Evolutionary conservation across 2,113 vertebrate genomes (phyloP), one percentile per base, ranked within the genome.

Genomic region (Platysternon megacephalum): DNA sequence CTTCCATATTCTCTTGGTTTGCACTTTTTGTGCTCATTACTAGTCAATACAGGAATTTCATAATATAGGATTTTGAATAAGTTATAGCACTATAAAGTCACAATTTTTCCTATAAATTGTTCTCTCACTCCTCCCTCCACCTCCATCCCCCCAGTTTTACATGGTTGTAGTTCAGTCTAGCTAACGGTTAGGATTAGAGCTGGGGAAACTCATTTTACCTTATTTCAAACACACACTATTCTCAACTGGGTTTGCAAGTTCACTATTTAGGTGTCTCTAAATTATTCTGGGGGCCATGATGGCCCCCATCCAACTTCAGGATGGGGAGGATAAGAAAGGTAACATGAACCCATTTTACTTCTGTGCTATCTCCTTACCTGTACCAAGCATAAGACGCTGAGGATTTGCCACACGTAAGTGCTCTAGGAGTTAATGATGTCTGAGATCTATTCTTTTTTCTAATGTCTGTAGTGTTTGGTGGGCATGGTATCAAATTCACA

Each of bases 371-470:
- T 80, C 26, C 87, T 32, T 78, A 48, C 7, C 61, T 84, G 7
- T 84, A 35, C 28, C 48, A n/a, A 82, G 72, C 89, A 1, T 48
- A 48, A 53, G 82, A 26, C 39, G 10, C 28, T 94, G 79, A 16
- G 11, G 92, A 8, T 84, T 65, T 92, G 79, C 74, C 90, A 13
- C 81, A 56, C 42, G 8, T 90, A 95, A 94, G 82, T 79, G 82
- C 94, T 90, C 86, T 86, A 91, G 22, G 10, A 90, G 58, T 90
- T 93, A 95, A 91, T 94, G 68, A 93, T 88, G 88, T 89, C 49
- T 94, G 86, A 91, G 85, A 2, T 1, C 35, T 94, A n/a, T 53
- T 17, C 52, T 80, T 72, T 90, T 79, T 90, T 93, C 93, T 91
- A 87, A 83, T 79, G 49, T 94, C 88, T 72, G n/a, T 72, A 72